Evolutionary conservation across 2,113 vertebrate species (phyloP), one percentile per base, ranked within the genome.

Genomic region (Microtus ochrogaster): DNA sequence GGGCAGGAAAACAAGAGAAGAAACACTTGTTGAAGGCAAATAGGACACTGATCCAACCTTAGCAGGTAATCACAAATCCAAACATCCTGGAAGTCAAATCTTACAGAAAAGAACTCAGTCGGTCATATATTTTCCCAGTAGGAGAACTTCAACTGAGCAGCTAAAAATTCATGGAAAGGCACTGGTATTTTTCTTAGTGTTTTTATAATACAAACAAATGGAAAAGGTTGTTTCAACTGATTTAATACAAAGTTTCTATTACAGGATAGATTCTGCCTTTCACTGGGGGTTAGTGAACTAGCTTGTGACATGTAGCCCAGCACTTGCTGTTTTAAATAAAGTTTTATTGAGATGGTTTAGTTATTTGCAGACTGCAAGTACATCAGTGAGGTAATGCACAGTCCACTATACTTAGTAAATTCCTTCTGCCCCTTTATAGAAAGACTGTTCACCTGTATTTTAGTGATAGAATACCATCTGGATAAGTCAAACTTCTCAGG

Each of bases 1-100:
- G 74, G 58, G 95, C 66, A 88, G 70, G 28, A 87, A 96, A 97
- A 83, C 73, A 92, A 89, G 61, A 70, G 76, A 89, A 82, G 89
- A 49, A 79, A 94, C 36, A 86, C 74, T 79, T 95, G 77, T 24
- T 68, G 68, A 91, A 95, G 70, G 89, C 58, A 87, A 87, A 95
- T 49, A 88, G 21, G 33, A 92, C 82, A 72, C 13, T 90, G 52
- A 95, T 86, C 47, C 58, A 66, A 74, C 52, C 41, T 90, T 55
- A 73, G 9, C 39, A 89, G 61, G 39, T 91, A 58, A 68, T 76
- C 36, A 81, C 14, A 61, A 92, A 66, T 73, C 47, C 72, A 92
- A 78, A 85, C 39, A 63, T 81, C 78, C 90, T 66, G 77, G 52
- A 85, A 78, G 92, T 55, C 17, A 92, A 58, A 36, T n/a, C 70